phyloP scores from a whole-genome alignment of 1,140 invertebrate species.

The Drosophila lini region DNA sequence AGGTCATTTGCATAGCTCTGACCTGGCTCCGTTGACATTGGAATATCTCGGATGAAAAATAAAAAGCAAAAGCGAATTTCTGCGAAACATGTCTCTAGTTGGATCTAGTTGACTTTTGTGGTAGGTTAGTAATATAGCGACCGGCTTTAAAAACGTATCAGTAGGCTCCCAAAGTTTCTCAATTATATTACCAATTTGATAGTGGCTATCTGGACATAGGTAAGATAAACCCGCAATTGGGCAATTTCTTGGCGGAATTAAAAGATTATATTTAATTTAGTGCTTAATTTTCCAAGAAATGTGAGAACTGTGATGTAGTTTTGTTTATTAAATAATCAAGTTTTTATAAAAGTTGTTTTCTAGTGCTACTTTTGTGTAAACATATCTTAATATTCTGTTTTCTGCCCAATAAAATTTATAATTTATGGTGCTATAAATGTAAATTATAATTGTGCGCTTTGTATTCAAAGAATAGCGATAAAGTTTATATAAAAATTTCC shows the following conservation, averaged over 20 bases:
- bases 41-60: constrained; percentile 36
- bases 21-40: constrained; percentile 57
- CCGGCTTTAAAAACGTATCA: constrained; percentile 32
- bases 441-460: background rate
- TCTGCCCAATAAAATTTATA: background rate
- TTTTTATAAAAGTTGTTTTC: background rate
- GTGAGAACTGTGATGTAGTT: too few species aligned
- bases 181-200: constrained; percentile 7
- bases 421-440: background rate
- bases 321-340: too few species aligned
- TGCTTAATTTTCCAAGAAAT: background rate
- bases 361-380: background rate
- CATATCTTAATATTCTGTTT: background rate
- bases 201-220: constrained; percentile 19
- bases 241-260: background rate
- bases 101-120: constrained; percentile 27
- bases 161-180: constrained; percentile 6
- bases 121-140: constrained; percentile 50
- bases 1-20: constrained; percentile 48
- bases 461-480: background rate
- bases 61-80: constrained; percentile 3
- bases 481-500: background rate
- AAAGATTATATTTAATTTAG: background rate
- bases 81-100: constrained; percentile 14
- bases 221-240: constrained; percentile 20